Evolutionary conservation across 2,113 vertebrate species (phyloP).

Genomic region (Mormoops blainvillei): DNA sequence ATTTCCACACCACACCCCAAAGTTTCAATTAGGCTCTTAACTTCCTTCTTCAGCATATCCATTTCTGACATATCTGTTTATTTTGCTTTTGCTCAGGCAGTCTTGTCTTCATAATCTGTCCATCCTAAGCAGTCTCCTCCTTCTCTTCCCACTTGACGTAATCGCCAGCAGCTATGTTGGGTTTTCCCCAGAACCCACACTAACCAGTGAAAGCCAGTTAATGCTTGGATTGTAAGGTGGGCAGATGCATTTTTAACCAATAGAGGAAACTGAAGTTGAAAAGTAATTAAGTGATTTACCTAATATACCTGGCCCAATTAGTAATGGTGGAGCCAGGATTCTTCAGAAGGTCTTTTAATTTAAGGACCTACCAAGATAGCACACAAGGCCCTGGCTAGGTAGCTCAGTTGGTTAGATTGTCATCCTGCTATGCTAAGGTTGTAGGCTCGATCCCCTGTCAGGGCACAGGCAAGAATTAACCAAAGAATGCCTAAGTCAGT

Average conservation of each 20-base stretch:
- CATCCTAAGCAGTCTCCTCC: not conserved
- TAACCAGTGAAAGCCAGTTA: not conserved
- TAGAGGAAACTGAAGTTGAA: not conserved
- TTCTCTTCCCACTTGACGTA: not conserved
- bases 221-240: not conserved
- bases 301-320: not conserved
- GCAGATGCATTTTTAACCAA: not conserved
- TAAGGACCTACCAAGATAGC: not conserved
- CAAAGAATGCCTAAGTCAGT: too few species aligned
- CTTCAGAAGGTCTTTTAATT: not conserved
- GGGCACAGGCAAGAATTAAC: too few species aligned
- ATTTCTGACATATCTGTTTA: not conserved
- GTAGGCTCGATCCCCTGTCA: too few species aligned
- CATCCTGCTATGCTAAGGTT: too few species aligned
- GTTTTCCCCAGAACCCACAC: not conserved
- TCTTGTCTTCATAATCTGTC: not conserved
- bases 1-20: not conserved
- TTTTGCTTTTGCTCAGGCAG: not conserved
- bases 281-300: not conserved
- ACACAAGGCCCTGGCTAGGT: too few species aligned
- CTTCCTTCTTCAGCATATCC: not conserved
- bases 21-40: not conserved
- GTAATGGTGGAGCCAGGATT: not conserved
- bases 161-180: not conserved
- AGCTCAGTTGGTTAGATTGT: too few species aligned